phyloP scores from a whole-genome alignment of 2,113 vertebrate genomes.

The Dicerorhinus sumatrensis region DNA sequence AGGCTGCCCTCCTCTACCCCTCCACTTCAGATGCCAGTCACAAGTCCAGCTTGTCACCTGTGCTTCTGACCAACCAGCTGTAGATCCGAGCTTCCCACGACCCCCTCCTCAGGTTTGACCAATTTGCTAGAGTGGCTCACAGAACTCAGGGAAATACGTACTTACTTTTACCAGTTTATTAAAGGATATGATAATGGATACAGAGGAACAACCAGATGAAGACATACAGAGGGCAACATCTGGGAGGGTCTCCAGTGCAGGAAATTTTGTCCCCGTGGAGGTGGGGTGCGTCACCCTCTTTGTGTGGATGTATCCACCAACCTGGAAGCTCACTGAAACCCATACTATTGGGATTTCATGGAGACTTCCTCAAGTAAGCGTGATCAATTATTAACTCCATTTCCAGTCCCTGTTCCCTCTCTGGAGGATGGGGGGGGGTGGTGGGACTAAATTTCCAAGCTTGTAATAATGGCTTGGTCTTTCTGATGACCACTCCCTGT shows the following conservation, averaged over 20 bases:
- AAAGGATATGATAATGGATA: neutral
- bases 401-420: neutral
- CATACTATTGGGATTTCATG: neutral
- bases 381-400: neutral
- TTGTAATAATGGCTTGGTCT: neutral
- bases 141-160: neutral
- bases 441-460: neutral
- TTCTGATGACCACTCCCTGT: neutral
- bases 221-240: neutral
- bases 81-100: neutral
- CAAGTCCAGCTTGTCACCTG: neutral
- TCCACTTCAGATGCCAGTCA: neutral
- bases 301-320: neutral
- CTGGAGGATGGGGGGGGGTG: neutral
- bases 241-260: neutral
- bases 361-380: neutral
- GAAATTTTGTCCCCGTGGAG: neutral
- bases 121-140: neutral
- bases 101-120: neutral
- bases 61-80: neutral
- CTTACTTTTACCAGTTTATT: neutral
- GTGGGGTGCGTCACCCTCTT: neutral
- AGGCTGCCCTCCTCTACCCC: neutral
- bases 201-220: neutral
- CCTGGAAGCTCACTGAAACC: neutral